phyloP scores from a whole-genome alignment of 2,888 invertebrate species.

The Microctonus aethiopoides region DNA sequence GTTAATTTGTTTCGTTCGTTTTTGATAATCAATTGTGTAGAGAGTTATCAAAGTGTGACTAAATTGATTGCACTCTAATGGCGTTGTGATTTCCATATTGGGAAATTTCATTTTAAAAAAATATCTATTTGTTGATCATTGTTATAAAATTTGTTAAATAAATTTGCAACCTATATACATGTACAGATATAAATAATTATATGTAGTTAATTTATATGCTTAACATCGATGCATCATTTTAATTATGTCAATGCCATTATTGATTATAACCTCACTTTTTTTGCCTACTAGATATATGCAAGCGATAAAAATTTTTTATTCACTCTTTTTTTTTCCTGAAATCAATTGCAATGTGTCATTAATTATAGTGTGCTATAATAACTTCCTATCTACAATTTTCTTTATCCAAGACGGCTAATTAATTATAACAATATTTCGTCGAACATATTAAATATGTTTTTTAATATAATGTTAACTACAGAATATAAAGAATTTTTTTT shows the following conservation, averaged over 20 bases:
- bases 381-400: background rate
- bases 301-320: background rate
- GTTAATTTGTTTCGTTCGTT: background rate
- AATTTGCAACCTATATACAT: too few species aligned
- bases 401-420: background rate
- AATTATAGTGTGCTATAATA: background rate
- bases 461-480: too few species aligned
- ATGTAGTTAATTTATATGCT: too few species aligned
- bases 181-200: too few species aligned
- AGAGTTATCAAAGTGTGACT: background rate
- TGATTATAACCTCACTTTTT: background rate
- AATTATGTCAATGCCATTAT: too few species aligned
- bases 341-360: background rate
- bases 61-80: background rate
- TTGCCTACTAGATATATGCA: background rate
- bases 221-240: too few species aligned
- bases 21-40: background rate
- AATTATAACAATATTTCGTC: background rate
- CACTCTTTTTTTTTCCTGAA: background rate
- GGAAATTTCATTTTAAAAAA: too few species aligned
- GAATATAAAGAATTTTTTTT: too few species aligned
- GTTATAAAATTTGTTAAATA: too few species aligned
- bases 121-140: background rate
- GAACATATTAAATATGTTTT: background rate
- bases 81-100: background rate